phyloP scores from a whole-genome alignment of 2,113 vertebrate species.

The Baryphthengus martii region DNA sequence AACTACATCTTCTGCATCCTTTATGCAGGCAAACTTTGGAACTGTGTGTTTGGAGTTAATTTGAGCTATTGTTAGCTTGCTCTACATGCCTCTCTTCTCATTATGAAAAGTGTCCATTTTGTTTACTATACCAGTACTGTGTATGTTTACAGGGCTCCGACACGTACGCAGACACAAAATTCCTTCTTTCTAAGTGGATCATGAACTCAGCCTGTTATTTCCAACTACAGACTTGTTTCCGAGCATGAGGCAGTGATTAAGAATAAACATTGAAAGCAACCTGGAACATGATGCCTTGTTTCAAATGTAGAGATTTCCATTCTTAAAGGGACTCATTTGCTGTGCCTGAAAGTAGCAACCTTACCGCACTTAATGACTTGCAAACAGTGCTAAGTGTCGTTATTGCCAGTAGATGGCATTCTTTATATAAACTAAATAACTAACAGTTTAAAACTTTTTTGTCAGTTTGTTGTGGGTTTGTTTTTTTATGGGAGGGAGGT shows the following conservation, averaged over 20 bases:
- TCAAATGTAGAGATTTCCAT: not conserved
- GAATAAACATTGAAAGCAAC: not conserved
- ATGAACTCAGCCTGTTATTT: not conserved
- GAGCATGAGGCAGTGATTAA: not conserved
- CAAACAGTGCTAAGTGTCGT: not conserved
- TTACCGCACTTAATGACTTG: not conserved
- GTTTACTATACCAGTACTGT: not conserved
- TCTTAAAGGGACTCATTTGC: not conserved
- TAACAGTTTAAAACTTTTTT: not conserved
- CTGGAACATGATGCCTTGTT: not conserved
- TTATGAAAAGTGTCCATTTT: not conserved
- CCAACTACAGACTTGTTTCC: not conserved
- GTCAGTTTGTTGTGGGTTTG: not conserved
- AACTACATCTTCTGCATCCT: not conserved
- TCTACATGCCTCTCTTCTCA: not conserved
- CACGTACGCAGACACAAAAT: not conserved
- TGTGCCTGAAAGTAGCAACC: not conserved
- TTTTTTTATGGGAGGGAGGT: not conserved
- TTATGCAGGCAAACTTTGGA: not conserved
- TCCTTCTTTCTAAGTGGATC: not conserved
- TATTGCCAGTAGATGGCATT: conserved; percentile 58
- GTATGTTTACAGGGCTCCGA: not conserved
- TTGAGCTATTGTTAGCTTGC: not conserved
- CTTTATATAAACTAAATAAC: conserved; percentile 46
- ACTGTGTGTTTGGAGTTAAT: not conserved